Percentiles rank a stretch among this genome's conserved stretches.
Evolutionary conservation across 2,797 vertebrate species (phyloP).

Genomic region (Agapornis canus): DNA sequence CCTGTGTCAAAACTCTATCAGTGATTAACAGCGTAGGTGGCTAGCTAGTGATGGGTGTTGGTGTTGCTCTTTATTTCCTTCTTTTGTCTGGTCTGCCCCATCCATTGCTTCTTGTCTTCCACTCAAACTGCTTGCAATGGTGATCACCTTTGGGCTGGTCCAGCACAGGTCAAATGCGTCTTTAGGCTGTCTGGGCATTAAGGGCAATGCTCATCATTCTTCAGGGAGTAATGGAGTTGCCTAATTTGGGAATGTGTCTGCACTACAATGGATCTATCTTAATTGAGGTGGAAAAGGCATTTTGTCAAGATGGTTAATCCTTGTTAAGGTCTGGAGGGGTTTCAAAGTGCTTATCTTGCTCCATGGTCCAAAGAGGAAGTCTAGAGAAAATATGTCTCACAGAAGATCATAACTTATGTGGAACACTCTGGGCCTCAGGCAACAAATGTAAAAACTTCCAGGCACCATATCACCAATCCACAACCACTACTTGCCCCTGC

Average conservation of each 20-base stretch:
- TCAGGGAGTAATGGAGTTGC: background rate
- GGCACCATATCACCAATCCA: background rate
- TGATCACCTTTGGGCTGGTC: background rate
- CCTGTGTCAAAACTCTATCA: background rate
- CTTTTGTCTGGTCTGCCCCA: background rate
- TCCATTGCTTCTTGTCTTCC: background rate
- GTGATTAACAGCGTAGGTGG: fast-evolving
- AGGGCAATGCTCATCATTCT: background rate
- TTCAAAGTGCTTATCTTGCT: background rate
- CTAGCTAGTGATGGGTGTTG: fast-evolving
- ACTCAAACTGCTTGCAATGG: background rate
- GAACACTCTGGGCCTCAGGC: background rate
- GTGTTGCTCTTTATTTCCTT: background rate
- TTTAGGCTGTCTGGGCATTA: background rate
- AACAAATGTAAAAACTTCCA: background rate
- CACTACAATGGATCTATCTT: background rate
- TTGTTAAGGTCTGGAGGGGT: background rate
- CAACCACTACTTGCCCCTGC: background rate
- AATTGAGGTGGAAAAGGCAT: background rate
- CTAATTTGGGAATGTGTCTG: background rate
- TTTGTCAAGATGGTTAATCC: background rate
- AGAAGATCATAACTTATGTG: background rate
- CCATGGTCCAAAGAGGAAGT: background rate
- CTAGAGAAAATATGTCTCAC: background rate
- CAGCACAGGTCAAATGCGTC: background rate